Percentiles rank a stretch among this genome's conserved stretches.
These are phyloP conservation scores for Corynorhinus townsendii DNA, from an alignment of 2,113 vertebrate species.

Conservation along the genomic window DNA sequence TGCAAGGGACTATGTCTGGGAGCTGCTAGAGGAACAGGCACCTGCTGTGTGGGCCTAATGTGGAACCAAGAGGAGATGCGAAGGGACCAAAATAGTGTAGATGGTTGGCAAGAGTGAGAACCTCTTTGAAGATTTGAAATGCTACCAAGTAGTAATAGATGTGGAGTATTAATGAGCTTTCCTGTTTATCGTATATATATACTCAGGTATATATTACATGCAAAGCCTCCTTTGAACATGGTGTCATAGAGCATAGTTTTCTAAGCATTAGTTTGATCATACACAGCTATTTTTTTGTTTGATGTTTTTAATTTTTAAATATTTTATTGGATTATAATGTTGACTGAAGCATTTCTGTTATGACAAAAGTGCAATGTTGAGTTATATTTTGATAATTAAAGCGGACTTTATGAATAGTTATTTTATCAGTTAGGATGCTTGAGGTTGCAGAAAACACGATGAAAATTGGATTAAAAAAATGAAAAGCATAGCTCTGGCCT, in stretches of 20 bases:
- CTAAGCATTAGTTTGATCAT: neutral
- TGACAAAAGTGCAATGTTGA: neutral
- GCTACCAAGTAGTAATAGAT: neutral
- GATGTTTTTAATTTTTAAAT: neutral
- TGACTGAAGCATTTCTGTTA: neutral
- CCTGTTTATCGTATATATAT: neutral
- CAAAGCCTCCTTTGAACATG: neutral
- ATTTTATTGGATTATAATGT: neutral
- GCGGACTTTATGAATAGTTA: neutral
- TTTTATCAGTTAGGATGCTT: neutral
- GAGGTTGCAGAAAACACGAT: neutral
- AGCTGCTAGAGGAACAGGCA: neutral
- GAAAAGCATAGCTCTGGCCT: neutral
- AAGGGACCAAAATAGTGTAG: neutral
- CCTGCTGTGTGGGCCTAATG: neutral
- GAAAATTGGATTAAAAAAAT: neutral
- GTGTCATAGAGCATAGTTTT: neutral
- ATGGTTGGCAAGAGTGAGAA: neutral
- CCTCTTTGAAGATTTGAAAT: neutral
- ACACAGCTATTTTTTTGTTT: neutral
- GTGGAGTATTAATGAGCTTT: neutral
- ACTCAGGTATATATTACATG: no score
- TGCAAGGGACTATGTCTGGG: neutral
- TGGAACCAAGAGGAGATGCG: neutral
- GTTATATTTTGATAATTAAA: neutral